These are phyloP conservation scores for Aporrectodea caliginosa DNA, from an alignment of 1,140 invertebrate species.

Conservation along the genomic window DNA sequence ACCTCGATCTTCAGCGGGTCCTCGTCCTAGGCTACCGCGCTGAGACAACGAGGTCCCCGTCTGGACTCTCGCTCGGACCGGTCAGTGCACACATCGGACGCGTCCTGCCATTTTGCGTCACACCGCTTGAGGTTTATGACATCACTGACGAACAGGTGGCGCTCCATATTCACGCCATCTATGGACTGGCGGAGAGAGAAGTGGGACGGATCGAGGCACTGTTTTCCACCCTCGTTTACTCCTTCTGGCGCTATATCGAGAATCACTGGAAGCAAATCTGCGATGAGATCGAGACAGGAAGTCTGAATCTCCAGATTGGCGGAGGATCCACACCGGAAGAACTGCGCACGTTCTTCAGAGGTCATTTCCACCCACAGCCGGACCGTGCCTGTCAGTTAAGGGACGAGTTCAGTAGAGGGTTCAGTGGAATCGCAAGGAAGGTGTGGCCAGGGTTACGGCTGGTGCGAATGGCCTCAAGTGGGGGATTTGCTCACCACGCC, in stretches of 20 bases:
- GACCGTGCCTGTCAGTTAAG: constrained; percentile 16
- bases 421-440: background rate
- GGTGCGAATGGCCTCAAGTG: constrained; percentile 25
- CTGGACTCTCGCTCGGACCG: constrained; percentile 16
- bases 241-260: constrained; percentile 25
- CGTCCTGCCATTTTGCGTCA: constrained; percentile 19
- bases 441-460: constrained; percentile 24
- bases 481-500: constrained; percentile 26
- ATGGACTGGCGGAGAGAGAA: constrained; percentile 16
- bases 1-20: constrained; percentile 14
- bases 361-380: constrained; percentile 7
- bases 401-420: constrained; percentile 9
- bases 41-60: background rate
- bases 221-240: constrained; percentile 28
- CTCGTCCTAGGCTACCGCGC: constrained; percentile 23
- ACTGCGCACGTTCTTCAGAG: no score
- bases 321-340: no score
- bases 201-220: constrained; percentile 31
- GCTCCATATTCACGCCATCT: constrained; percentile 25
- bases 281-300: background rate
- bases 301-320: constrained; percentile 10
- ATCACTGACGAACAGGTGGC: constrained; percentile 26
- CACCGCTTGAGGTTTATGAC: constrained; percentile 24
- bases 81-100: constrained; percentile 29
- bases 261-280: constrained; percentile 16